Evolutionary conservation across 2,797 vertebrate species (phyloP).

Genomic region (Chelon labrosus): DNA sequence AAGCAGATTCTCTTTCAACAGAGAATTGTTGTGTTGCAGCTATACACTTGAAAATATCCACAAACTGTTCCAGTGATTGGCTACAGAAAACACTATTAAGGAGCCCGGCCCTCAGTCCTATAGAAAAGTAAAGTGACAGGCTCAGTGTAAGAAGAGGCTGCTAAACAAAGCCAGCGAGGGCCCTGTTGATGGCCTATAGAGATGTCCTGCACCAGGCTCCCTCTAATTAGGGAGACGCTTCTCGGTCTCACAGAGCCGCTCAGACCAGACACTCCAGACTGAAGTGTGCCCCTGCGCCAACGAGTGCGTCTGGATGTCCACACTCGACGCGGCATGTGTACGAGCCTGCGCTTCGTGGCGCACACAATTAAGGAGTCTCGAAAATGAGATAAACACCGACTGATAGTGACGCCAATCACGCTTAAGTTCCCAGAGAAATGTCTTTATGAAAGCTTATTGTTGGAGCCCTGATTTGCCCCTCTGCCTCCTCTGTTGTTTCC

Average conservation of each 20-base stretch:
- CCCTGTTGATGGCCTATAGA: conserved; percentile 74
- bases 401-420: conserved; percentile 67
- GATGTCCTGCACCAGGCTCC: conserved; percentile 77
- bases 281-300: conserved; percentile 77
- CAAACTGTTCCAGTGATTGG: conserved; percentile 55
- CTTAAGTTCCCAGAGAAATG: conserved; percentile 69
- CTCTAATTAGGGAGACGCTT: conserved; percentile 81
- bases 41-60: conserved; percentile 29
- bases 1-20: conserved; percentile 2
- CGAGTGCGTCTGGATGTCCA: conserved; percentile 69
- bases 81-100: conserved; percentile 53
- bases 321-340: conserved; percentile 49
- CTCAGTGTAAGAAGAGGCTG: conserved; percentile 68
- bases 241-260: conserved; percentile 70
- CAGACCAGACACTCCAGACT: conserved; percentile 81
- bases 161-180: conserved; percentile 77
- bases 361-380: conserved; percentile 75
- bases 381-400: conserved; percentile 80
- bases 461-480: conserved; percentile 50
- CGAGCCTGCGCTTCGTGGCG: conserved; percentile 35
- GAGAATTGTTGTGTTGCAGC: conserved; percentile 21
- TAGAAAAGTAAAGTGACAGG: conserved; percentile 83
- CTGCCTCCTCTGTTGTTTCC: conserved; percentile 79
- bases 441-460: conserved; percentile 77
- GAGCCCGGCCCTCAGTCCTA: conserved; percentile 64